Conservation (phyloP, 2,797 vertebrate species). For the Spatula clypeata region DNA sequence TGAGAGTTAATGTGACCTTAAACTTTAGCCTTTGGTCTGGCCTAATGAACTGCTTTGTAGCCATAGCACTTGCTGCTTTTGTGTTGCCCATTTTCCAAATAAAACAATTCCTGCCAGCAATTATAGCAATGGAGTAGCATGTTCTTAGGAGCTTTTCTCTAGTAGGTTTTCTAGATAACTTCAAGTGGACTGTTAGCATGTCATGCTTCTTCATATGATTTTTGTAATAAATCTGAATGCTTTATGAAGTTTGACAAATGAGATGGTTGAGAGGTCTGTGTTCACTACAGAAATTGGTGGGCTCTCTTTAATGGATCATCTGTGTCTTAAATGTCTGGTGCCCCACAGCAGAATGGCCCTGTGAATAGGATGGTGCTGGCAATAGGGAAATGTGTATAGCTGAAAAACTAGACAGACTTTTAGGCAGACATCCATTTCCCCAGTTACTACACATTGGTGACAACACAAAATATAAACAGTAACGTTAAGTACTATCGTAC, state of each 20-base stretch:
- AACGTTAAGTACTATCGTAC: not conserved
- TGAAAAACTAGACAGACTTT: not conserved
- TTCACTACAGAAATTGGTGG: not conserved
- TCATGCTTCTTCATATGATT: not conserved
- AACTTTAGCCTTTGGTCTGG: conserved; percentile 28
- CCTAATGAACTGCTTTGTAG: not conserved
- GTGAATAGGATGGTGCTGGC: not conserved
- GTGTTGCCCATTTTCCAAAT: not conserved
- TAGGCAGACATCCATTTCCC: not conserved
- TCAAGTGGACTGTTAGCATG: not conserved
- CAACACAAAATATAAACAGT: not conserved
- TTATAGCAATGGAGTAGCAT: not conserved
- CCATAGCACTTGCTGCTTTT: not conserved
- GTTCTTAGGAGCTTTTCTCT: not conserved
- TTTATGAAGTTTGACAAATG: not conserved
- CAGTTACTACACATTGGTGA: not conserved
- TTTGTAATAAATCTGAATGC: not conserved
- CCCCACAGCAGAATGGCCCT: not conserved
- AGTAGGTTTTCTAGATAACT: not conserved
- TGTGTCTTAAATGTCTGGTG: not conserved
- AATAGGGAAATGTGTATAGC: not conserved
- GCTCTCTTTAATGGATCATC: not conserved
- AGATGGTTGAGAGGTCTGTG: not conserved
- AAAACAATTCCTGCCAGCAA: not conserved
- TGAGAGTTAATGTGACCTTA: not conserved